phyloP scores from a whole-genome alignment of 2,113 vertebrate species.

The Odontophorus gujanensis region DNA sequence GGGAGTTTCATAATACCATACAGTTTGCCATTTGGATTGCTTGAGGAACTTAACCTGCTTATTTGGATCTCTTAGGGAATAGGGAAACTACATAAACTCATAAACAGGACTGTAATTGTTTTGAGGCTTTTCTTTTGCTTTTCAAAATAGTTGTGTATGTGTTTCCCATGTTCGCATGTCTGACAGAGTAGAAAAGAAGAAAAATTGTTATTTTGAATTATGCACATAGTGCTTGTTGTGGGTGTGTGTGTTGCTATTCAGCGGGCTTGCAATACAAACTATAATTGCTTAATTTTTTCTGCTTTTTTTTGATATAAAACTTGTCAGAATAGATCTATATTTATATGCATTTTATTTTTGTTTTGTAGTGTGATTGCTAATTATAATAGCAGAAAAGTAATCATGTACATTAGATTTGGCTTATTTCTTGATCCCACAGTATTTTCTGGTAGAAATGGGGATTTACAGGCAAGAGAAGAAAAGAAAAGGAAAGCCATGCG shows the following conservation, averaged over 20 bases:
- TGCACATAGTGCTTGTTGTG: neutral
- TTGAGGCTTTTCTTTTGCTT: neutral
- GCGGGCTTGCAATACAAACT: neutral
- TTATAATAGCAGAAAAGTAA: neutral
- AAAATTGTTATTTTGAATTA: neutral
- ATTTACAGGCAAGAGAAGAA: neutral
- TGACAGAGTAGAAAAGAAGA: neutral
- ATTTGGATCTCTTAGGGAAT: neutral
- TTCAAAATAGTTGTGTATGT: neutral
- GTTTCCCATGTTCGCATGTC: neutral
- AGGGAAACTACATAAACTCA: neutral
- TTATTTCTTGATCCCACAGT: neutral
- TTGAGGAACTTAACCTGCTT: neutral
- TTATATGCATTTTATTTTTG: neutral
- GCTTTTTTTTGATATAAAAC: neutral
- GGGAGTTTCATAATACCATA: neutral
- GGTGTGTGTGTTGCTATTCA: neutral
- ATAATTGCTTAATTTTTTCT: neutral
- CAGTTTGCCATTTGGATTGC: neutral
- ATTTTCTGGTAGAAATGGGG: conserved; percentile 20
- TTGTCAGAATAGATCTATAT: neutral
- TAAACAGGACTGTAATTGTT: neutral
- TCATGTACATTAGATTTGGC: accelerated
- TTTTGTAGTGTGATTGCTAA: neutral
- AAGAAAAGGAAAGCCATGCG: conserved; percentile 11